phyloP scores from a whole-genome alignment of 2,797 vertebrate species.

The Characodon lateralis region DNA sequence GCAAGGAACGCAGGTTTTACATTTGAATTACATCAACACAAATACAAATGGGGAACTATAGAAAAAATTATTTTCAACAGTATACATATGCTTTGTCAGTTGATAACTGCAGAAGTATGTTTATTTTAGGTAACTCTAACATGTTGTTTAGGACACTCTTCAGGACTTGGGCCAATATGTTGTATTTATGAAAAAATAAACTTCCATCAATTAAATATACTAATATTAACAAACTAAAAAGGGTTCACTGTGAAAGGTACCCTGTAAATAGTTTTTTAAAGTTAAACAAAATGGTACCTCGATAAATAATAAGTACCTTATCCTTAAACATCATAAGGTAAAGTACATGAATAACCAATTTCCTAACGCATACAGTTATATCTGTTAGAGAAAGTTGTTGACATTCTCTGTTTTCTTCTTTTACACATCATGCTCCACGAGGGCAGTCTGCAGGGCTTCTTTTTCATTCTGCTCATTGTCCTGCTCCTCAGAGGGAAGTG shows the following conservation, averaged over 20 bases:
- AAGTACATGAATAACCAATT: slow-evolving; percentile 1
- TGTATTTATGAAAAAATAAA: neutral
- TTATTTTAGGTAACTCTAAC: too few relatives aligned
- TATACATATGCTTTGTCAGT: too few relatives aligned
- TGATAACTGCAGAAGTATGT: too few relatives aligned
- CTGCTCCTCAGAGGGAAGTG: slow-evolving; percentile 50
- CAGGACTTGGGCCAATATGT: neutral
- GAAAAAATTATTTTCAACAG: too few relatives aligned
- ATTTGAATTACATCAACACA: too few relatives aligned
- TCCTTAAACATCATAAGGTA: slow-evolving; percentile 5
- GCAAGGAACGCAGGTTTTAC: too few relatives aligned
- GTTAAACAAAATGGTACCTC: neutral
- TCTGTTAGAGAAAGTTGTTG: slow-evolving; percentile 8
- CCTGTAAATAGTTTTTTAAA: neutral
- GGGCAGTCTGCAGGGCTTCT: slow-evolving; percentile 36
- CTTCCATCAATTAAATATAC: neutral
- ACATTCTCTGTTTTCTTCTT: neutral
- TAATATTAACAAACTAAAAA: neutral
- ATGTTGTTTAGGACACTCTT: neutral
- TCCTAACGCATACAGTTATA: neutral
- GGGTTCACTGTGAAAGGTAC: neutral
- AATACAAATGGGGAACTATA: too few relatives aligned
- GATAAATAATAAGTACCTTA: neutral
- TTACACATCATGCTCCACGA: slow-evolving; percentile 64
- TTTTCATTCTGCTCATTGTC: slow-evolving; percentile 61